Evolutionary conservation across 2,797 vertebrate genomes (phyloP).

Genomic region (Selene dorsalis): DNA sequence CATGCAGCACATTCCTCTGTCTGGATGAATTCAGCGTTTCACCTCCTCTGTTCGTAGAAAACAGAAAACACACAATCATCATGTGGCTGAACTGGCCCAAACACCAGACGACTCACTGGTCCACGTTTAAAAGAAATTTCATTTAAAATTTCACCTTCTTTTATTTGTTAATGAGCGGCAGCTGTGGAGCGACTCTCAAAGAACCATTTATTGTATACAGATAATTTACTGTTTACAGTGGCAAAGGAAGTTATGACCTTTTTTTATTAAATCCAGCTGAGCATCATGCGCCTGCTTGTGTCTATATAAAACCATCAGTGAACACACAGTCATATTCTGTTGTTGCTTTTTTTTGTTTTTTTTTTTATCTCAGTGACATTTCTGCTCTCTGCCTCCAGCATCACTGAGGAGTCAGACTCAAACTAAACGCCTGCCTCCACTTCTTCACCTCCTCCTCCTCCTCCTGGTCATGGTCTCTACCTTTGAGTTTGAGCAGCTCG

Average conservation of each 20-base stretch:
- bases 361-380: neutral
- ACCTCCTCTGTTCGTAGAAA: too few relatives aligned
- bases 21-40: too few relatives aligned
- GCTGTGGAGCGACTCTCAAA: neutral
- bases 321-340: neutral
- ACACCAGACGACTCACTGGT: neutral
- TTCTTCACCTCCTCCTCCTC: too few relatives aligned
- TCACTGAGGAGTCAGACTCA: neutral
- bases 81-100: too few relatives aligned
- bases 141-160: neutral
- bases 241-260: neutral
- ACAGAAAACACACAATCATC: too few relatives aligned
- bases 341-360: too few relatives aligned
- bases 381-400: neutral
- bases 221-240: neutral
- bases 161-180: neutral
- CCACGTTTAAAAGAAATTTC: neutral
- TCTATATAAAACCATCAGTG: neutral
- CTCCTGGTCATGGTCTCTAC: slow-evolving; percentile 65
- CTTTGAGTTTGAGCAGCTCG: slow-evolving; percentile 96
- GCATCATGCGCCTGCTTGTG: slow-evolving; percentile 8
- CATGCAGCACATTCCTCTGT: too few relatives aligned
- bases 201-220: neutral
- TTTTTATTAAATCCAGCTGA: slow-evolving; percentile 5
- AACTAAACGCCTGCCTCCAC: neutral